Base-by-base conservation (phyloP, 2,888 invertebrate species). In the Aphodius granarius region DNA sequence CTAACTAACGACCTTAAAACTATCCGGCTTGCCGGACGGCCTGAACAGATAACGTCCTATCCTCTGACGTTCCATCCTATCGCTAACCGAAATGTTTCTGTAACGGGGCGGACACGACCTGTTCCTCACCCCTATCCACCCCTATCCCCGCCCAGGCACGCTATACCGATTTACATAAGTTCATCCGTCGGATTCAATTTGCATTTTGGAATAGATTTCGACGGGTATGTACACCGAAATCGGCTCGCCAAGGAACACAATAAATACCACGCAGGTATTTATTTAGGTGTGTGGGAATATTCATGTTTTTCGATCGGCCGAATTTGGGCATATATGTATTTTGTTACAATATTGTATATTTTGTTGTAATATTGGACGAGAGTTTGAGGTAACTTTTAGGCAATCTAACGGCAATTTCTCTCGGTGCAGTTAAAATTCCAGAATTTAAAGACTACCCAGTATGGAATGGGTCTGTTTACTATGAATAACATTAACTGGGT, bases 1-100 rank as follows among this genome's bases (percentile, higher is more conserved):
- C 68, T 20, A 68, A 22, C 22, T 68, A 68, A 68, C 68, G 68
- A 68, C 68, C 68, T 68, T 68, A 68, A 68, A 68, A 68, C 68
- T 20, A 20, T 68, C 20, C 68, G 68, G n/a, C 68, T 6, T 16
- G 18, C 66, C 66, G 66, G 43, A 43, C 43, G 43, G 43, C 9
- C 43, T 13, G 43, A 13, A 43, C 43, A 43, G 43, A 43, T 43
- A 43, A 43, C 43, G 43, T 43, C 43, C 43, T 13, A 43, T 43
- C 43, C 43, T 43, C 43, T 43, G 43, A 43, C 43, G 43, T 43
- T 43, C 43, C 43, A 43, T 43, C 43, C 43, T 43, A 43, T 43
- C 43, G 43, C 43, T 43, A 43, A 43, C 43, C 43, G 43, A 43
- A 43, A 43, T 43, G 43, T 43, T 43, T 43, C 43, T 43, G 43